Evolutionary conservation across 2,797 vertebrate species (phyloP).

Genomic region (Hypotaenidia okinawae): DNA sequence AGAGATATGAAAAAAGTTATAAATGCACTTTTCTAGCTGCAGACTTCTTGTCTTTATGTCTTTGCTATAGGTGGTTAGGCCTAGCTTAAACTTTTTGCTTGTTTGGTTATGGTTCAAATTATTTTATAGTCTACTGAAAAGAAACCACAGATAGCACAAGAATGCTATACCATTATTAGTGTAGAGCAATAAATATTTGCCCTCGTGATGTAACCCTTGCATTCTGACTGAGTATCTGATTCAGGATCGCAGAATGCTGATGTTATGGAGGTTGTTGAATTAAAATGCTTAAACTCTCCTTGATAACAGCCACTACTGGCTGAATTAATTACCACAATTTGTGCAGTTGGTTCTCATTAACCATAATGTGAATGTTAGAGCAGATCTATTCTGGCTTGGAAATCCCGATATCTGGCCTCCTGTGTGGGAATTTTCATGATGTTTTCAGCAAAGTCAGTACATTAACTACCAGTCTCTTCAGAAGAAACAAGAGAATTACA

Average conservation of each 20-base stretch:
- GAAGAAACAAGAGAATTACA: neutral
- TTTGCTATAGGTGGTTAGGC: neutral
- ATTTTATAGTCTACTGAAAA: neutral
- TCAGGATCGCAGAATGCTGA: neutral
- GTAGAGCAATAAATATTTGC: neutral
- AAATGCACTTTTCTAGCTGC: neutral
- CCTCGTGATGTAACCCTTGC: neutral
- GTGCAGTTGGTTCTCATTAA: neutral
- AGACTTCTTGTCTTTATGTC: neutral
- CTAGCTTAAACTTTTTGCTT: neutral
- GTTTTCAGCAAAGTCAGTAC: neutral
- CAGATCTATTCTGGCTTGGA: neutral
- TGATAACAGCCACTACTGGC: neutral
- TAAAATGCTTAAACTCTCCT: neutral
- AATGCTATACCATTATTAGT: neutral
- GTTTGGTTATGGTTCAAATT: neutral
- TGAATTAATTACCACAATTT: neutral
- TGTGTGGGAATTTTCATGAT: neutral
- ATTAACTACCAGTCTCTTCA: neutral
- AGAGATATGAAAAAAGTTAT: neutral
- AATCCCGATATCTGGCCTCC: neutral
- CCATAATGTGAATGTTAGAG: neutral
- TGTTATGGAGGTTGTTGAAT: neutral
- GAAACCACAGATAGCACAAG: neutral
- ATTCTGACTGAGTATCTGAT: neutral